Evolutionary conservation across 2,797 vertebrate species (phyloP).

Genomic region (Chromobotia macracanthus): DNA sequence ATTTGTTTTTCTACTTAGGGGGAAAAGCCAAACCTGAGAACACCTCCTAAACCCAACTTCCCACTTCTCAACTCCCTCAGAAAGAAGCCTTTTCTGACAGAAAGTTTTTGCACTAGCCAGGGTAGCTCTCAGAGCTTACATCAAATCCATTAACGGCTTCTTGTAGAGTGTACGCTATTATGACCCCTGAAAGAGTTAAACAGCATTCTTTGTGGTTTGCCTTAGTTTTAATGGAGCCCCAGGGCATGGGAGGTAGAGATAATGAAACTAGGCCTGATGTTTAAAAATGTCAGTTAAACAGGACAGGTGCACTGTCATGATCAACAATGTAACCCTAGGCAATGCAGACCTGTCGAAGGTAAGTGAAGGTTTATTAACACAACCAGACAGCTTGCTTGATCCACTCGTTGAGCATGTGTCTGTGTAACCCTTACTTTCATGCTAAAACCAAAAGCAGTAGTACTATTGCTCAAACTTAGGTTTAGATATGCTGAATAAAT

Average conservation of each 20-base stretch:
- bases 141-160: conserved; percentile 35
- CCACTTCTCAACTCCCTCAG: conserved; percentile 15
- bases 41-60: conserved; percentile 73
- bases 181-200: conserved; percentile 42
- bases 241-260: conserved; percentile 22
- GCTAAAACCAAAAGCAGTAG: neutral
- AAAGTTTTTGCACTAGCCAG: conserved; percentile 7
- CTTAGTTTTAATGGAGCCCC: conserved; percentile 50
- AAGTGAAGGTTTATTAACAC: conserved; percentile 40
- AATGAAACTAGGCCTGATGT: conserved; percentile 37
- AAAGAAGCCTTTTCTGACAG: too few species aligned
- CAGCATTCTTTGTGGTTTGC: conserved; percentile 52
- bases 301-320: conserved; percentile 43
- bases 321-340: conserved; percentile 43
- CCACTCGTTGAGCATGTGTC: neutral
- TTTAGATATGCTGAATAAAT: neutral
- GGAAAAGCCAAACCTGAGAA: conserved; percentile 63
- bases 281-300: conserved; percentile 50
- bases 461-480: conserved; percentile 6
- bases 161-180: neutral
- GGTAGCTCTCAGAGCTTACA: conserved; percentile 8
- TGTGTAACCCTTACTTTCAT: conserved; percentile 12
- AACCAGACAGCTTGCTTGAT: conserved; percentile 26
- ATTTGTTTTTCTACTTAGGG: conserved; percentile 71
- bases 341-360: conserved; percentile 1